Evolutionary conservation across 1,140 invertebrate species (phyloP).

Genomic region (Philopotamus ludificatus): DNA sequence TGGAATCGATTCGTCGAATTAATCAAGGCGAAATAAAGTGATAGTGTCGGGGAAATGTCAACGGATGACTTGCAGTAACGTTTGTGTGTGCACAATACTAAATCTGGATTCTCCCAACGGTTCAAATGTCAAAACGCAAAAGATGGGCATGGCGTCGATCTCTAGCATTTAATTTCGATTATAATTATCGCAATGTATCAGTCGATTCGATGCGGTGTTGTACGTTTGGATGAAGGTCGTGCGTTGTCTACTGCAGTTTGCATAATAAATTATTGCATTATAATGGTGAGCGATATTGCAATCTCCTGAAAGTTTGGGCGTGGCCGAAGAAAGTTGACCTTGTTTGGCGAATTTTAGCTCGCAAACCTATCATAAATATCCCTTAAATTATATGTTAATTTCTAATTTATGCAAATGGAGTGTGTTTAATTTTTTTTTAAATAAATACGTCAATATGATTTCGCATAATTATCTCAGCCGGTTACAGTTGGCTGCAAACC

Average conservation of each 20-base stretch:
- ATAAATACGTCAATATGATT: background rate
- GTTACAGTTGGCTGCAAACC: no score
- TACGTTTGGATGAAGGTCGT: no score
- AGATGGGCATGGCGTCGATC: background rate
- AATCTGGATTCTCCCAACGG: conserved; percentile 9
- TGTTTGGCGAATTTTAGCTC: conserved; percentile 23
- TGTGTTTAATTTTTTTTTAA: background rate
- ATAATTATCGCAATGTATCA: background rate
- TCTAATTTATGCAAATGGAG: background rate
- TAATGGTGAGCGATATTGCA: background rate
- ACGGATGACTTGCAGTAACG: background rate
- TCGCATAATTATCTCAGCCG: background rate
- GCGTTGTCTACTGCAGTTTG: no score
- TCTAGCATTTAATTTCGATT: background rate
- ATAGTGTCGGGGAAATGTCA: conserved; percentile 14
- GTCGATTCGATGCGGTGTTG: background rate
- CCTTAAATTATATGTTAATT: background rate
- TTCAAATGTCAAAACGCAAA: conserved; percentile 17
- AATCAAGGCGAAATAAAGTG: conserved; percentile 7
- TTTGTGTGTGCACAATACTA: conserved; percentile 9
- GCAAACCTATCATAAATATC: background rate
- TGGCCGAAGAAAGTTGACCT: conserved; percentile 38
- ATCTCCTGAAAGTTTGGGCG: conserved; percentile 19
- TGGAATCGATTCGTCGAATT: background rate
- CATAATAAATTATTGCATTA: conserved; percentile 1